Evolutionary conservation across 2,888 invertebrate genomes (phyloP), one percentile per base, ranked within the genome.

Genomic region (Lycocerus yunnanus): DNA sequence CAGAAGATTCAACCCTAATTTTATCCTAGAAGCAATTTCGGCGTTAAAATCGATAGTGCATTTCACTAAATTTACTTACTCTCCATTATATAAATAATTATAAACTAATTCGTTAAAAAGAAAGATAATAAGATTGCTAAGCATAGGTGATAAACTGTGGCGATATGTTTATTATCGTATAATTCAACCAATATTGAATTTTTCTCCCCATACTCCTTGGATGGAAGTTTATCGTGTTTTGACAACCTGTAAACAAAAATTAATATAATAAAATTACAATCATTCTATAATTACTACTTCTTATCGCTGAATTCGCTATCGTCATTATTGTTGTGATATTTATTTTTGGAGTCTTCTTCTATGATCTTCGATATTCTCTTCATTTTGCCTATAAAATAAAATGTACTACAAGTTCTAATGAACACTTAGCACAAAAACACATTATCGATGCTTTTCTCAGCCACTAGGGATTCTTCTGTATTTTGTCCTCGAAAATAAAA

Each of bases 111-210:
- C 93, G 81, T 95, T 92, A 94, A 87, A 67, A 94, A 90, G 77
- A 95, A 88, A 27, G 93, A 88, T 69, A 95, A 88, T 43, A 97
- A 88, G 78, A 94, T 92, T 14, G 93, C 93, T 65, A 94, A 90
- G 86, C 95, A 96, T 79, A 97, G 92, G 84, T 97, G 93, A 85
- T 96, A 95, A 79, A 97, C 92, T 2, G 95, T 93, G 81, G 91
- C 90, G 81, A 97, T 92, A 86, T 97, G 96, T 68, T 92, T 90
- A 68, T 93, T 91, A 83, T 93, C 90, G 80, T 94, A 90, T 16
- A 97, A 89, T 75, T 93, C 93, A 0, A 95, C 96, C 71, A 97
- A 88, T 13, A 93, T 88, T 0, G 96, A 96, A 84, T 94, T 93
- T 77, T 96, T 89, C 5, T 89, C 85, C n/a, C 89, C 84, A 84